Evolutionary conservation across 2,888 invertebrate genomes (phyloP).

Genomic region (Phaedon cochleariae): DNA sequence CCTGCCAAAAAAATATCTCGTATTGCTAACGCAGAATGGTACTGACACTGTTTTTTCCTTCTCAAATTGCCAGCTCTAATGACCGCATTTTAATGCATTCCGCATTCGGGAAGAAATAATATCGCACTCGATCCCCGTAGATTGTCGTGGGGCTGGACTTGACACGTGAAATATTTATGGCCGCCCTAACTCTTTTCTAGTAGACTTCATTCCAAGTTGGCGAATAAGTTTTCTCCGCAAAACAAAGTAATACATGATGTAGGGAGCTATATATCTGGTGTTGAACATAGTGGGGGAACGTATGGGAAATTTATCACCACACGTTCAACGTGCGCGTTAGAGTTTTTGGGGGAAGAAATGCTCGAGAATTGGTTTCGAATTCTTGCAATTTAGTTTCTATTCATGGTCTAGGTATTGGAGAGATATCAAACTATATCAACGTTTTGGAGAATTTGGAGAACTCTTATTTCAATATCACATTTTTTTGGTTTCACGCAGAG

Average conservation of each 20-base stretch:
- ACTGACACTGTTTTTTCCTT: background rate
- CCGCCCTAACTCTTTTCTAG: slow-evolving; percentile 53
- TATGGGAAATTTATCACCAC: slow-evolving; percentile 44
- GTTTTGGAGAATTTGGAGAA: too few relatives aligned
- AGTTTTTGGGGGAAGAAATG: background rate
- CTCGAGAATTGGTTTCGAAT: background rate
- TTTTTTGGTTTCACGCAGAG: too few relatives aligned
- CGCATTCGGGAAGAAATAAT: slow-evolving; percentile 19
- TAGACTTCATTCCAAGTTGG: slow-evolving; percentile 55
- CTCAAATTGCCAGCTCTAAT: slow-evolving; percentile 14
- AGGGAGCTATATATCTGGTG: slow-evolving; percentile 51
- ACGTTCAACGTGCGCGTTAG: slow-evolving; percentile 13
- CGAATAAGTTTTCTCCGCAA: slow-evolving; percentile 54
- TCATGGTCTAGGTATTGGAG: too few relatives aligned
- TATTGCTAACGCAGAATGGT: too few relatives aligned
- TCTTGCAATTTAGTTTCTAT: background rate
- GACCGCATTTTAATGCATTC: slow-evolving; percentile 26
- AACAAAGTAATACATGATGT: slow-evolving; percentile 57
- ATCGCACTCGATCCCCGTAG: slow-evolving; percentile 36
- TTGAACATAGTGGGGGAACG: slow-evolving; percentile 45
- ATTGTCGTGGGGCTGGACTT: slow-evolving; percentile 54
- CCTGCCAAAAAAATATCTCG: too few relatives aligned
- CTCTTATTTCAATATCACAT: too few relatives aligned
- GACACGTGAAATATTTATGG: slow-evolving; percentile 58
- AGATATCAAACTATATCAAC: too few relatives aligned